Base-by-base conservation (phyloP, 2,888 invertebrate species). In the Drosophila kanekoi region DNA sequence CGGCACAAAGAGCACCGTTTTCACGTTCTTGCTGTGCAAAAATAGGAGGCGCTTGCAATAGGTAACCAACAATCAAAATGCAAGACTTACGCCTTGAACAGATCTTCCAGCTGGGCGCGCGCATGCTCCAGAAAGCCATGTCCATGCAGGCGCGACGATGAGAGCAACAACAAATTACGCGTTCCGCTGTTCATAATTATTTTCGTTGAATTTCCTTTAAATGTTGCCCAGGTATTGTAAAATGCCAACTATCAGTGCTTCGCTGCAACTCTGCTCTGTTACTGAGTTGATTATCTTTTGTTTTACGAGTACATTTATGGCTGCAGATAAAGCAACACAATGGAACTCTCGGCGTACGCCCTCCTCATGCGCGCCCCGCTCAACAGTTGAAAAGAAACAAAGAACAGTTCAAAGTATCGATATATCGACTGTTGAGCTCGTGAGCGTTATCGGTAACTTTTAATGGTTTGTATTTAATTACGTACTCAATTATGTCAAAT, bases 61-160 rank as follows among this genome's bases (percentile, higher is more conserved):
- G 23, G 5, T 5, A 5, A 23, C 0, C 40, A 16, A 16, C n/a
- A 9, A 9, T 10, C 1, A 1, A 1, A 33, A 0, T 5, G 18
- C 4, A 0, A 2, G 4, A 90, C 93, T 93, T 93, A 95, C 95
- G 93, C 94, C 74, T 92, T 90, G 43, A 96, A 93, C 62, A 96
- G 93, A 43, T 93, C 91, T 51, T 93, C 93, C 68, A 96, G 94
- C 84, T 95, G 95, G 69, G 94, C 92, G 84, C 94, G 94, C 33
- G 95, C 95, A 91, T 95, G 96, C 91, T 95, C 95, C 78, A 96
- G 91, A 90, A 94, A 94, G 16, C 93, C 93, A 90, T 93, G 94
- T 18, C 96, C 96, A 91, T 95, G 93, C 44, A 96, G 94, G 79
- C 94, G 94, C 0, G 96, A 96, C 13, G 95, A 95, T 4, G 96